These are phyloP conservation scores for Ectobius pallidus DNA, from an alignment of 2,888 invertebrate species.

Conservation along the genomic window DNA sequence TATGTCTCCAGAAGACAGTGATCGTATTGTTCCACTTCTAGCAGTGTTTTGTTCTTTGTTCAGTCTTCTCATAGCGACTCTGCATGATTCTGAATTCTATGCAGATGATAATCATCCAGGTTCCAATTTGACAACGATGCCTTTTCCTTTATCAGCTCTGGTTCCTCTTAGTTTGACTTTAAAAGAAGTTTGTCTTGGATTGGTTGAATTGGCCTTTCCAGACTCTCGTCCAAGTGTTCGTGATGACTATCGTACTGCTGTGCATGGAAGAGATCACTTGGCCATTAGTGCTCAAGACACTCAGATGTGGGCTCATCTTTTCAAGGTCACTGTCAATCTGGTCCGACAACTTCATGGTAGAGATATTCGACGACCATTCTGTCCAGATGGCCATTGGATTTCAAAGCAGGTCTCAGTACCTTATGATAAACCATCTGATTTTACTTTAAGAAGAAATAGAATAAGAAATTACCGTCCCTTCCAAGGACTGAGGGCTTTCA, in stretches of 20 bases:
- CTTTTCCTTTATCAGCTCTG: conserved; percentile 77
- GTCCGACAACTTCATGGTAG: conserved; percentile 83
- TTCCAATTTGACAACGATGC: conserved; percentile 54
- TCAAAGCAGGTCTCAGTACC: conserved; percentile 58
- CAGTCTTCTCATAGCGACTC: conserved; percentile 77
- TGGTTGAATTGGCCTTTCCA: conserved; percentile 86
- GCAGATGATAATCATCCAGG: conserved; percentile 54
- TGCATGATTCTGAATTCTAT: conserved; percentile 87
- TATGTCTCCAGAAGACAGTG: conserved; percentile 65
- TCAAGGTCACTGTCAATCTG: conserved; percentile 77
- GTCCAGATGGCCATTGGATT: conserved; percentile 74
- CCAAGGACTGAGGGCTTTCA: conserved; percentile 61
- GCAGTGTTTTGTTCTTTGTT: conserved; percentile 86
- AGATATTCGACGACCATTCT: conserved; percentile 82
- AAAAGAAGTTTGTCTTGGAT: conserved; percentile 80
- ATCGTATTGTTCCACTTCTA: conserved; percentile 74
- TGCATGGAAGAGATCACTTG: conserved; percentile 47
- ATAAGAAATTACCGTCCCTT: conserved; percentile 57
- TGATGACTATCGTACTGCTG: conserved; percentile 66
- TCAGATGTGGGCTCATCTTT: conserved; percentile 78
- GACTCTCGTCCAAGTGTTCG: conserved; percentile 69
- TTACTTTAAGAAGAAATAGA: conserved; percentile 58
- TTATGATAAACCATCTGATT: conserved; percentile 61
- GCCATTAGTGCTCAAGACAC: conserved; percentile 57
- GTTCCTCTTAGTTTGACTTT: conserved; percentile 73